phyloP scores from a whole-genome alignment of 1,140 invertebrate genomes.

The Eciton burchellii region DNA sequence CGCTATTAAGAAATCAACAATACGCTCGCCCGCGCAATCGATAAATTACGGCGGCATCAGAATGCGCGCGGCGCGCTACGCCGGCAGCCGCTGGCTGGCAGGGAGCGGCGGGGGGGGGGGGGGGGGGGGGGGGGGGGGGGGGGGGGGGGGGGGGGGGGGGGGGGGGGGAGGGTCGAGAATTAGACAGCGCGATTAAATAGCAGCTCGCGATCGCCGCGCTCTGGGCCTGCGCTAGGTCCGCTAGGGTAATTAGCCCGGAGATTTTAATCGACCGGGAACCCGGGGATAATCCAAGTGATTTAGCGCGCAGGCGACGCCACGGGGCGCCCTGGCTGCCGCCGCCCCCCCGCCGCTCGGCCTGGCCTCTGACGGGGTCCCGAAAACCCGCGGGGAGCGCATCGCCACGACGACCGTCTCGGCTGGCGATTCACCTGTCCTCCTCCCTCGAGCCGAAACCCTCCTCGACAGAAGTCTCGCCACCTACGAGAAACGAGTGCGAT shows the following conservation, averaged over 20 bases:
- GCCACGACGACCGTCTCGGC: conserved; percentile 17
- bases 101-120: neutral
- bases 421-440: conserved; percentile 73
- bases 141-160: neutral
- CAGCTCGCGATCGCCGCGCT: conserved; percentile 42
- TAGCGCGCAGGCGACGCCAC: conserved; percentile 71
- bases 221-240: conserved; percentile 24
- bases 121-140: conserved; percentile 15
- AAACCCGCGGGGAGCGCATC: conserved; percentile 46
- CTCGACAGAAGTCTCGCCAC: conserved; percentile 41
- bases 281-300: conserved; percentile 77
- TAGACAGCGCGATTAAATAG: conserved; percentile 67
- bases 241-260: conserved; percentile 73
- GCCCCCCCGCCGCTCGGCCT: conserved; percentile 67
- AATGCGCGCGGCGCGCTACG: conserved; percentile 12
- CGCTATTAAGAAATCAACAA: conserved; percentile 54
- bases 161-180: too few relatives aligned
- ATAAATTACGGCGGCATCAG: conserved; percentile 45
- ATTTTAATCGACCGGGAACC: conserved; percentile 68
- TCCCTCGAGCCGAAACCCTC: neutral
- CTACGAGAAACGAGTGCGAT: conserved; percentile 37
- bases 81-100: neutral
- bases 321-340: conserved; percentile 58
- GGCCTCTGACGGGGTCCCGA: conserved; percentile 49
- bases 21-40: conserved; percentile 35